Conservation (phyloP, 2,888 invertebrate species). For the Sepiola atlantica region DNA sequence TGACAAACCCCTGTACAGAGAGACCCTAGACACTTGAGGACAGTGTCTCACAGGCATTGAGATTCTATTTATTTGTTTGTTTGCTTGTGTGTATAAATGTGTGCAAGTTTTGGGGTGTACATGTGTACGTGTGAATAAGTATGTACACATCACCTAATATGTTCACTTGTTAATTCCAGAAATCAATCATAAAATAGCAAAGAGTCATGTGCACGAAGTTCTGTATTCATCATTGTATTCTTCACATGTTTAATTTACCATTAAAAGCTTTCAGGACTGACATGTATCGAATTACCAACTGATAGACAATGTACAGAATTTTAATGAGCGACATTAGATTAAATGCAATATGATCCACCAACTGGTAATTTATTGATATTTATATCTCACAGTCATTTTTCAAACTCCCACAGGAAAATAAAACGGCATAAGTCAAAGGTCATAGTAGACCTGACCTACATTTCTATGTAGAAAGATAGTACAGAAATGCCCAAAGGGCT, state of each 20-base stretch:
- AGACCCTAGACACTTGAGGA: too few relatives aligned
- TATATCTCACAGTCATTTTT: background rate
- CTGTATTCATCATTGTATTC: background rate
- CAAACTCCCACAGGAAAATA: background rate
- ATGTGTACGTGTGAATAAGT: background rate
- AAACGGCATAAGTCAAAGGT: background rate
- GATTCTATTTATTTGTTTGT: too few relatives aligned
- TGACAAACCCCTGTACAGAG: too few relatives aligned
- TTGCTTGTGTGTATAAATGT: too few relatives aligned
- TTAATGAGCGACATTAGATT: background rate
- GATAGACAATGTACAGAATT: background rate
- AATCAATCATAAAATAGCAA: too few relatives aligned
- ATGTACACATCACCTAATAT: too few relatives aligned
- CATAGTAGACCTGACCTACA: background rate
- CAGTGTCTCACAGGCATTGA: too few relatives aligned
- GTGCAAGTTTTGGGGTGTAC: background rate
- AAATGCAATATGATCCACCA: background rate
- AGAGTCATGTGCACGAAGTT: too few relatives aligned
- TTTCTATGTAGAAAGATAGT: background rate
- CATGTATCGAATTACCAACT: constrained; percentile 4
- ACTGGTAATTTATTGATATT: background rate
- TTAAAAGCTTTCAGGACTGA: background rate
- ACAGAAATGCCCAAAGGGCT: background rate
- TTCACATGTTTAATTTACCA: background rate
- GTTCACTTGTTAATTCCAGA: too few relatives aligned